These are phyloP conservation scores for Ambastaia sidthimunki DNA, from an alignment of 2,797 vertebrate genomes.

Conservation along the genomic window DNA sequence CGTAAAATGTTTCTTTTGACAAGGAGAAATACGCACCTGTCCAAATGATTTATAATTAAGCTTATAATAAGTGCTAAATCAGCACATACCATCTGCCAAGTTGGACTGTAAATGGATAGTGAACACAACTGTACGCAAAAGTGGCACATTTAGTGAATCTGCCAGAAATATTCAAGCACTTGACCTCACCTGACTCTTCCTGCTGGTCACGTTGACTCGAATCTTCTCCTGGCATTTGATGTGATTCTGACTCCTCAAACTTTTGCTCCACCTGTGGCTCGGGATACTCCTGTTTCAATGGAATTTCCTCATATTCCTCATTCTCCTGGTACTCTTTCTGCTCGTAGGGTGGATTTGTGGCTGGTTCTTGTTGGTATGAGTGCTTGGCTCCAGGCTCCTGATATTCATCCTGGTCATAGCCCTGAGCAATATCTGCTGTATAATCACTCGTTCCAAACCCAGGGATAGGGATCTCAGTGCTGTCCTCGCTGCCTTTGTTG, in stretches of 20 bases:
- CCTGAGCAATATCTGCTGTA: slow-evolving; percentile 34
- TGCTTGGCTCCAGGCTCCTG: slow-evolving; percentile 29
- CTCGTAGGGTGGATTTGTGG: slow-evolving; percentile 28
- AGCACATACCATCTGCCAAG: background rate
- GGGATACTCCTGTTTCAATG: slow-evolving; percentile 23
- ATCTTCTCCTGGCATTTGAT: slow-evolving; percentile 35
- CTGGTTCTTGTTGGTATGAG: slow-evolving; percentile 12
- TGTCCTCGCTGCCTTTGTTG: slow-evolving; percentile 60
- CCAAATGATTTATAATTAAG: no score
- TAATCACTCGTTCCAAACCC: slow-evolving; percentile 46
- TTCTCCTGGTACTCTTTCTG: slow-evolving; percentile 61
- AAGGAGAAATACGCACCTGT: no score
- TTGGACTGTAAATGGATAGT: background rate
- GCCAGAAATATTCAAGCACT: background rate
- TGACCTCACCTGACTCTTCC: slow-evolving; percentile 36
- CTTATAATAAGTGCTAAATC: background rate
- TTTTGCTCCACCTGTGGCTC: slow-evolving; percentile 60
- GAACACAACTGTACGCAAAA: background rate
- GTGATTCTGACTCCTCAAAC: slow-evolving; percentile 29
- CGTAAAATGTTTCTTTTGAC: no score
- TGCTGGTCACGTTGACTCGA: slow-evolving; percentile 27
- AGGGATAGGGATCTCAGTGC: slow-evolving; percentile 28
- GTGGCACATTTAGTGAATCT: no score
- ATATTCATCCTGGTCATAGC: slow-evolving; percentile 20
- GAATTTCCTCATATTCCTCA: slow-evolving; percentile 26